Percentiles rank a stretch among this genome's conserved stretches.
phyloP scores from a whole-genome alignment of 1,140 invertebrate genomes.

The Alviniconcha marisindica region DNA sequence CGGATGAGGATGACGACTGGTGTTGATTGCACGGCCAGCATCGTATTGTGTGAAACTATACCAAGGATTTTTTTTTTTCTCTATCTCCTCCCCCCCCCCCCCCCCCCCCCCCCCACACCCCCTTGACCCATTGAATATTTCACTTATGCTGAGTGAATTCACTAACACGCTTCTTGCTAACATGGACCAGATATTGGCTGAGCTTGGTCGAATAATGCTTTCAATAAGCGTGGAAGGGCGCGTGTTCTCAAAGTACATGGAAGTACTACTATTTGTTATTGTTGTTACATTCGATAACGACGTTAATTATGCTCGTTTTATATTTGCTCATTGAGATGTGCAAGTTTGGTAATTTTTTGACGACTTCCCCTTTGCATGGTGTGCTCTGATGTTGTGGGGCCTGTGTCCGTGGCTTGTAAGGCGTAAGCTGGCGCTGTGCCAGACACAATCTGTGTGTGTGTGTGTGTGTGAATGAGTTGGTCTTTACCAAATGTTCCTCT shows the following conservation, averaged over 20 bases:
- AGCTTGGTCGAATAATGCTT: neutral
- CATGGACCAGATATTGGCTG: neutral
- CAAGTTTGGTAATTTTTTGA: too few species aligned
- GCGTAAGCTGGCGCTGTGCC: too few species aligned
- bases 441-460: too few species aligned
- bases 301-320: neutral
- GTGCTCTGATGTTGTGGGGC: too few species aligned
- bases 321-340: too few species aligned
- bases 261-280: neutral
- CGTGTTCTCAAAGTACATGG: neutral
- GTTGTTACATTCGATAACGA: neutral
- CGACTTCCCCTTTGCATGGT: too few species aligned
- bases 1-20: conserved; percentile 69
- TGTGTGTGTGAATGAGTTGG: too few species aligned
- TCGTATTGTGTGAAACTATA: neutral
- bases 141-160: neutral
- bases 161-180: neutral
- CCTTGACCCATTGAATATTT: neutral
- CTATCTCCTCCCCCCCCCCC: neutral
- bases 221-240: neutral
- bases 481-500: too few species aligned
- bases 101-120: neutral
- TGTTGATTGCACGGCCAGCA: too few species aligned
- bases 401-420: too few species aligned
- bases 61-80: neutral